Evolutionary conservation across 2,888 invertebrate genomes (phyloP).

Genomic region (Pyrrhia umbra): DNA sequence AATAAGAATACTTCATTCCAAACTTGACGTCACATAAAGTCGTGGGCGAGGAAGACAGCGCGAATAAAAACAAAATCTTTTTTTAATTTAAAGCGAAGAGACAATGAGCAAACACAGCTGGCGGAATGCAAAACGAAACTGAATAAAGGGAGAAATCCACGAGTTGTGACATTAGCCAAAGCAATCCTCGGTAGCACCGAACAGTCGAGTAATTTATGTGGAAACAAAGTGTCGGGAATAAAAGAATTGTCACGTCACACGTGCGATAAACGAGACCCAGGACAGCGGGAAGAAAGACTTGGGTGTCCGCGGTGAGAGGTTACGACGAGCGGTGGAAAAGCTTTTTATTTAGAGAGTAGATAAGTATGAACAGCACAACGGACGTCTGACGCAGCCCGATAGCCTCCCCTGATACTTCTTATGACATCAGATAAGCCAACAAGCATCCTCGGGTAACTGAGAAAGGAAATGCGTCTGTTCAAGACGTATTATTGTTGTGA

Average conservation of each 20-base stretch:
- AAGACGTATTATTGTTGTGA: conserved; percentile 82
- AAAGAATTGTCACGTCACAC: conserved; percentile 85
- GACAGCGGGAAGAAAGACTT: conserved; percentile 70
- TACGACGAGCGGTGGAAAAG: conserved; percentile 69
- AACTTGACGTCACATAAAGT: conserved; percentile 89
- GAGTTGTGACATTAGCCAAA: conserved; percentile 76
- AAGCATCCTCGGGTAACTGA: conserved; percentile 71
- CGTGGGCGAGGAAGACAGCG: conserved; percentile 85
- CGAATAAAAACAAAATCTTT: conserved; percentile 83
- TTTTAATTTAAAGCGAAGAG: conserved; percentile 86
- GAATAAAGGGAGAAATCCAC: conserved; percentile 79
- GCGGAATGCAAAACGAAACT: conserved; percentile 87
- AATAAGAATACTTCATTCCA: conserved; percentile 88
- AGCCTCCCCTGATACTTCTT: conserved; percentile 75
- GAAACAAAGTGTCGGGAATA: conserved; percentile 82
- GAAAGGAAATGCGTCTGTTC: conserved; percentile 78
- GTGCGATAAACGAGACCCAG: conserved; percentile 78
- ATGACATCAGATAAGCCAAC: conserved; percentile 83
- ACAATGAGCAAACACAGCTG: conserved; percentile 90
- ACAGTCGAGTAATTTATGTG: conserved; percentile 83
- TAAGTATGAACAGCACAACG: conserved; percentile 75
- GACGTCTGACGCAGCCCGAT: conserved; percentile 77
- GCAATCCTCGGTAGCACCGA: conserved; percentile 78
- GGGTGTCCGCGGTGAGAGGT: conserved; percentile 66
- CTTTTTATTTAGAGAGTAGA: conserved; percentile 78